These are phyloP conservation scores for Aurelia sp. DNA, from an alignment of 30 jellyfish, hydroid and myxozoan genomes.

Conservation along the genomic window DNA sequence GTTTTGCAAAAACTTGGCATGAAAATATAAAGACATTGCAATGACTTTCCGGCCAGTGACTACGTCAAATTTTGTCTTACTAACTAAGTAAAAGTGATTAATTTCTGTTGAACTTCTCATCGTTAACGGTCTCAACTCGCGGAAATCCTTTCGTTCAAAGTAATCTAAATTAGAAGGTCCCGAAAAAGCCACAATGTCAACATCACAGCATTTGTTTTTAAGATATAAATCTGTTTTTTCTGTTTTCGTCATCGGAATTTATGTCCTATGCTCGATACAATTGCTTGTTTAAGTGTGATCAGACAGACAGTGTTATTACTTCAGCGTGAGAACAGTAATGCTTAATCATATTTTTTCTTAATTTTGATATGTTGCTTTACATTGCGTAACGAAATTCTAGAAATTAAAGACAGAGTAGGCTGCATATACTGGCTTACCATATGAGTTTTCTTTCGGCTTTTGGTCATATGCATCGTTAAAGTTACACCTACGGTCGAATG, in stretches of 20 bases:
- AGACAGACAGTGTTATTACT: too few species aligned
- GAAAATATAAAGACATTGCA: background rate
- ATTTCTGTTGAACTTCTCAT: background rate
- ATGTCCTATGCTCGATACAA: too few species aligned
- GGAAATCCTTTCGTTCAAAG: constrained; percentile 1
- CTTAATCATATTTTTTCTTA: too few species aligned
- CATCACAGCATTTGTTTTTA: background rate
- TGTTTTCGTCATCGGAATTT: background rate
- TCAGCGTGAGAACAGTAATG: too few species aligned
- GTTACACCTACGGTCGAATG: too few species aligned
- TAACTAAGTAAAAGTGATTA: background rate
- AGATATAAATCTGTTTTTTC: background rate
- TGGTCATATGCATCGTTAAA: too few species aligned
- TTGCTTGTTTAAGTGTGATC: too few species aligned
- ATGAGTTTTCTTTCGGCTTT: too few species aligned
- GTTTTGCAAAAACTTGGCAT: background rate
- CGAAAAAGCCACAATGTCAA: constrained; percentile 12
- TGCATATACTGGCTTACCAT: too few species aligned
- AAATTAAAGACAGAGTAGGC: too few species aligned
- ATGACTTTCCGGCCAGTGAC: constrained; percentile 2
- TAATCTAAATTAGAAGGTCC: background rate
- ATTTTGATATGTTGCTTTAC: too few species aligned
- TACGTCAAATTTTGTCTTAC: background rate
- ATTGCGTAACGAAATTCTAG: too few species aligned
- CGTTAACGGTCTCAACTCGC: background rate